phyloP scores from a whole-genome alignment of 1,140 invertebrate species.

The Pygmarrhopalites habei region DNA sequence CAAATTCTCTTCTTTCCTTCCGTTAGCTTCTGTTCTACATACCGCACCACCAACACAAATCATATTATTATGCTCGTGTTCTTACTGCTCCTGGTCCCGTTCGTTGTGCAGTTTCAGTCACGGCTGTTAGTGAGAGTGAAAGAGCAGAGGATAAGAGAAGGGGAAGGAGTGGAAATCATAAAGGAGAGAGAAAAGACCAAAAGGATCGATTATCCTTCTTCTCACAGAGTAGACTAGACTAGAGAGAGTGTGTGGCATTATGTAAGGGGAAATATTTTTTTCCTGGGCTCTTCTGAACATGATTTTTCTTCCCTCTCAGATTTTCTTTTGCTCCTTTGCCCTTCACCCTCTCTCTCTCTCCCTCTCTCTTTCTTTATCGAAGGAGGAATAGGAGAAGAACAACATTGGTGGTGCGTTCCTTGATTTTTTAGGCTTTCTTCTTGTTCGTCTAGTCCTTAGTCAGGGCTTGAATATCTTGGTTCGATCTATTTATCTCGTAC shows the following conservation, averaged over 20 bases:
- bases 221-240: neutral
- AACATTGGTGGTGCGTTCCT: neutral
- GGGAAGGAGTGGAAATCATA: neutral
- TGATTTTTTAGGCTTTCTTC: neutral
- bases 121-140: neutral
- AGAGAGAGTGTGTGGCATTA: neutral
- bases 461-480: no score
- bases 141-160: neutral
- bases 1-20: no score
- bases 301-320: neutral
- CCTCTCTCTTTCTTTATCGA: neutral
- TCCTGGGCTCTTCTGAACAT: neutral
- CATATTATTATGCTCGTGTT: neutral
- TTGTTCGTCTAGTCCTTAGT: neutral
- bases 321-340: neutral
- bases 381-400: neutral
- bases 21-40: no score
- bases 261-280: neutral
- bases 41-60: neutral
- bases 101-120: no score
- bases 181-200: neutral
- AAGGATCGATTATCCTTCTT: conserved; percentile 4
- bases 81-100: no score
- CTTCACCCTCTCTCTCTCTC: neutral
- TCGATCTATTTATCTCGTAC: neutral